Percentiles rank a stretch among this genome's conserved stretches.
These are phyloP conservation scores for Umimayanthus chanpuru DNA, from an alignment of 92 coral and sea anemone species.

Conservation along the genomic window DNA sequence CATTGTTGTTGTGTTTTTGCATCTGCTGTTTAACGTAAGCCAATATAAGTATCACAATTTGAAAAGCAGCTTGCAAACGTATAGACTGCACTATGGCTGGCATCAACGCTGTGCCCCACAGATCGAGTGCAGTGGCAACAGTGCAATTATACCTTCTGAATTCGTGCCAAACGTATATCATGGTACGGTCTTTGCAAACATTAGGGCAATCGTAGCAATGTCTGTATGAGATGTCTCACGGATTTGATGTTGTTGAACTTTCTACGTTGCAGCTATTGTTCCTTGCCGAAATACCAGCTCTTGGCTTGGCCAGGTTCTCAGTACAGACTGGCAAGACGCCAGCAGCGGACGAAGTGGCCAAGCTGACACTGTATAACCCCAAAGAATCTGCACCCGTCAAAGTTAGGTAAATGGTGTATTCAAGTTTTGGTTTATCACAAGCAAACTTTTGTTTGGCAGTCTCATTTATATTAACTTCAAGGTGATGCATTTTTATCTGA, in stretches of 20 bases:
- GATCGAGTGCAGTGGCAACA: background rate
- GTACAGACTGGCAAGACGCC: background rate
- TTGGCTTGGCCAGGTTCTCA: slow-evolving; percentile 25
- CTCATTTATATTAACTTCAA: background rate
- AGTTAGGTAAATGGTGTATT: background rate
- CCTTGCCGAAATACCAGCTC: slow-evolving; percentile 32
- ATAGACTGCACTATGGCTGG: too few relatives aligned
- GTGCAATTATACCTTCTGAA: background rate
- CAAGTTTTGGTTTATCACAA: too few relatives aligned
- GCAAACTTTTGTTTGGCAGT: background rate
- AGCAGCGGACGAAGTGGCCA: slow-evolving; percentile 1
- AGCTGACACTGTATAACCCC: slow-evolving; percentile 5
- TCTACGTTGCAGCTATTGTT: slow-evolving; percentile 3
- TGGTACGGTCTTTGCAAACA: background rate
- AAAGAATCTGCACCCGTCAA: background rate
- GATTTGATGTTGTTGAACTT: background rate
- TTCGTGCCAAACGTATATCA: background rate
- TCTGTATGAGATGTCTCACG: background rate
- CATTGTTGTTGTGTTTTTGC: background rate
- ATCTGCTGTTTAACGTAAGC: background rate
- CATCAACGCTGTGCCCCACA: too few relatives aligned
- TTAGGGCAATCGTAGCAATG: background rate
- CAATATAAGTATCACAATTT: too few relatives aligned
- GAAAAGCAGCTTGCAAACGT: too few relatives aligned
- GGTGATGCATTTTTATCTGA: background rate